Base-by-base conservation (phyloP, 35 echinoderm and acorn worm species). In the Ophiothrix spiculata region DNA sequence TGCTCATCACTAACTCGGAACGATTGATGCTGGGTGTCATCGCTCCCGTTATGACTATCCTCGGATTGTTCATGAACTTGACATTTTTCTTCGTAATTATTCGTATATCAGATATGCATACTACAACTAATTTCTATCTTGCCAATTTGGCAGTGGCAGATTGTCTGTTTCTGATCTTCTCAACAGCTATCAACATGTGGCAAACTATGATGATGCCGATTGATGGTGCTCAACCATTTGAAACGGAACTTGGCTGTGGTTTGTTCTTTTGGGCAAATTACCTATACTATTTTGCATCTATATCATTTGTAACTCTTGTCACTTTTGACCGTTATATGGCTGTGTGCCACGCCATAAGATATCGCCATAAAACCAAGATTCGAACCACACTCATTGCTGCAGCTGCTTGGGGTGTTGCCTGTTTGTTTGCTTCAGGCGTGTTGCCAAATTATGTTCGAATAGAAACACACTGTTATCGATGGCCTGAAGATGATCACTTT, bases 71-170 rank as follows among this genome's bases (percentile, higher is more conserved):
- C 37, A 81, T 82, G 39, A 94, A 94, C 79, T 31, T 87, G 17
- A 88, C 92, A 21, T 94, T 94, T 88, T 83, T 94, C 39, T 94
- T 86, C 75, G 92, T 94, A n/a, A 79, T 94, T 0, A 69, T 81
- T 36, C 79, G 88, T 49, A 37, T 89, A 23, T 83, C 81, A 37
- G 80, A 74, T 19, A 94, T 94, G 92, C 86, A 87, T 13, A 94
- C 92, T 0, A 90, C 81, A 2, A 94, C 92, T 32, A 94, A 94
- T 40, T 78, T 81, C 28, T 94, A 84, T 35, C 40, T 94, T 33
- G 87, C 90, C 38, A 83, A 94, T 49, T 79, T 94, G 15, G 81
- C 88, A 23, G 38, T 94, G 15, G 78, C 88, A 0, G 92, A 94
- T 86, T 76, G 86, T 40, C 60, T 94, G 17, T 94, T 86, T 37